Conservation (phyloP, 2,888 invertebrate species). For the Trileptium ribeirensis region DNA sequence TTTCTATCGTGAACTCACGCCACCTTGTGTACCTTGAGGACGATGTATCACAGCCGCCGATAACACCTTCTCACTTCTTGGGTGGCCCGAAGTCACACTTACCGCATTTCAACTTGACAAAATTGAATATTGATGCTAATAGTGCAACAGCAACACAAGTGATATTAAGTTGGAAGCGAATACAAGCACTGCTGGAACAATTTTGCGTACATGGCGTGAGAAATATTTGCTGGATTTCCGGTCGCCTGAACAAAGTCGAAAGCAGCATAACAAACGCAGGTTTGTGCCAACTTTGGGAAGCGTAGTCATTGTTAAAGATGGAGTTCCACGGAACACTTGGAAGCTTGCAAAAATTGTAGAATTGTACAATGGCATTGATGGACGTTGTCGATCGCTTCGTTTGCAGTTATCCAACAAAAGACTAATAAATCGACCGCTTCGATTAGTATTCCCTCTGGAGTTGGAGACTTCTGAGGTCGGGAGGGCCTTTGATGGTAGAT, state of each 20-base stretch:
- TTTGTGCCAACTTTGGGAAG: not conserved
- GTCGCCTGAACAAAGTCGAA: too few relatives aligned
- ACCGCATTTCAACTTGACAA: not conserved
- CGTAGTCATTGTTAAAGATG: not conserved
- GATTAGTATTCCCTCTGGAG: not conserved
- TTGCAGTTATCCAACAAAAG: not conserved
- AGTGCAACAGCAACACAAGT: not conserved
- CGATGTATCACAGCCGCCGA: not conserved
- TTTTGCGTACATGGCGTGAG: too few relatives aligned
- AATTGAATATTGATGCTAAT: not conserved
- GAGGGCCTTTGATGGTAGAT: too few relatives aligned
- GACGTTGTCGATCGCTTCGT: not conserved
- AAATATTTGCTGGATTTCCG: too few relatives aligned
- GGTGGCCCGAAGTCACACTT: not conserved
- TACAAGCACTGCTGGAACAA: too few relatives aligned
- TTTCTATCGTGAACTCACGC: not conserved
- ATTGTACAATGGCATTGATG: constrained; percentile 2
- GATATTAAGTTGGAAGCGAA: not conserved
- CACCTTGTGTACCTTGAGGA: not conserved
- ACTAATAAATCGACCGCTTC: not conserved
- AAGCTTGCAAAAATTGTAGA: not conserved
- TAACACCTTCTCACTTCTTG: constrained; percentile 10
- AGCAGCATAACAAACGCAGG: too few relatives aligned
- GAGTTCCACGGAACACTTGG: constrained; percentile 3
- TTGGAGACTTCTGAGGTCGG: not conserved